Evolutionary conservation across 2,888 invertebrate species (phyloP).

Genomic region (Zygaena filipendulae): DNA sequence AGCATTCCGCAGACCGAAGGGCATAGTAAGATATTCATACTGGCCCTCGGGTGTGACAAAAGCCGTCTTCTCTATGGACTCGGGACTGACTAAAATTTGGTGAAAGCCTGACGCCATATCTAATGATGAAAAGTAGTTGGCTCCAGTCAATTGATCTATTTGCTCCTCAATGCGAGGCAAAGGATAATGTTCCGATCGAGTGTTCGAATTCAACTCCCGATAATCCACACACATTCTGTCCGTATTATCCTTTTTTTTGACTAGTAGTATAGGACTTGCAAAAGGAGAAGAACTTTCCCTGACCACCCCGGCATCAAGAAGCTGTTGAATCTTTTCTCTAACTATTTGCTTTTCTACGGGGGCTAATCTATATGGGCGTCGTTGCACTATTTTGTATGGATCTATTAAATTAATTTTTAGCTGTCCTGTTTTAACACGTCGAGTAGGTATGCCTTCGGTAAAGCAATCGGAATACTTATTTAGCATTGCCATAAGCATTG

Average conservation of each 20-base stretch:
- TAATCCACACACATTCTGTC: too few relatives aligned
- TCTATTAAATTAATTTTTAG: conserved; percentile 1
- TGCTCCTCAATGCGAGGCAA: conserved; percentile 13
- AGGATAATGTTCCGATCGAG: conserved; percentile 10
- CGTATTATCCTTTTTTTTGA: conserved; percentile 13
- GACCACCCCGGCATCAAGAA: too few relatives aligned
- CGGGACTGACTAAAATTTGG: conserved; percentile 13
- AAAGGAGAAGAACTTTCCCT: conserved; percentile 9
- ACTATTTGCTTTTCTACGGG: conserved; percentile 4
- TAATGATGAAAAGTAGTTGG: conserved; percentile 6
- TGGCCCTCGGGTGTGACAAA: conserved; percentile 16
- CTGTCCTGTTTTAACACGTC: conserved; percentile 1
- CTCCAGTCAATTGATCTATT: too few relatives aligned
- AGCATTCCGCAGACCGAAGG: conserved; percentile 14
- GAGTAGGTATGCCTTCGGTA: background rate
- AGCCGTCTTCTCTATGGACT: conserved; percentile 14
- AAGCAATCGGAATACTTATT: background rate
- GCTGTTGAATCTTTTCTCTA: background rate
- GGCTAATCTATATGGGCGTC: conserved; percentile 1
- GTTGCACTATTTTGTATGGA: background rate
- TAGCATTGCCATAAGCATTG: too few relatives aligned
- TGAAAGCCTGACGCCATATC: conserved; percentile 16
- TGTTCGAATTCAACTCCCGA: conserved; percentile 7
- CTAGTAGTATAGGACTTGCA: conserved; percentile 13
- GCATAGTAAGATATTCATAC: conserved; percentile 15